Conservation (phyloP, 2,888 invertebrate species). For the Vanessa cardui region DNA sequence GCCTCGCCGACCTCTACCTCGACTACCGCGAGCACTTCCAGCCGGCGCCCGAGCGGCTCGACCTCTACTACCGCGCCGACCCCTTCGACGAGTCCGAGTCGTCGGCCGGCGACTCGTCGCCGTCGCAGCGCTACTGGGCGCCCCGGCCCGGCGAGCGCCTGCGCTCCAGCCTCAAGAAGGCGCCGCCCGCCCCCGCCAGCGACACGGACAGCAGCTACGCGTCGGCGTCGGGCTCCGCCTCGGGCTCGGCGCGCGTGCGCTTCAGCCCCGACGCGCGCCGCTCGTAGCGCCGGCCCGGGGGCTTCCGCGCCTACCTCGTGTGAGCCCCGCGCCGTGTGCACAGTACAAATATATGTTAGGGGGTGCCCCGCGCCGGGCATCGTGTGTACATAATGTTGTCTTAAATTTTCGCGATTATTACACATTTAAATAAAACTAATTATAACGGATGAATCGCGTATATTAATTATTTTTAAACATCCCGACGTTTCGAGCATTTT, state of each 20-base stretch:
- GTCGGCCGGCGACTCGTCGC: conserved; percentile 81
- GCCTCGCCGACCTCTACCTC: conserved; percentile 85
- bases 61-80: not conserved
- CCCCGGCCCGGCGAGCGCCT: conserved; percentile 77
- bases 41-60: conserved; percentile 64
- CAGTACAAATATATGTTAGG: conserved; percentile 79
- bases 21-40: conserved; percentile 79
- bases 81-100: conserved; percentile 85
- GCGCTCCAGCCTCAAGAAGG: conserved; percentile 91
- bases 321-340: conserved; percentile 62
- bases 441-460: too few relatives aligned
- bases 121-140: conserved; percentile 62
- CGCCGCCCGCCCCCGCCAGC: conserved; percentile 92
- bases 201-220: conserved; percentile 93
- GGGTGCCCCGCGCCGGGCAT: too few relatives aligned
- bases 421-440: too few relatives aligned
- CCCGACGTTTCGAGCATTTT: too few relatives aligned
- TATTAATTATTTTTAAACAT: too few relatives aligned
- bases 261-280: conserved; percentile 88
- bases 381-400: conserved; percentile 64
- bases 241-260: conserved; percentile 87
- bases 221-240: conserved; percentile 88
- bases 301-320: conserved; percentile 79
- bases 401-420: too few relatives aligned
- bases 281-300: conserved; percentile 77